Base-by-base conservation (phyloP, 2,113 vertebrate genomes). In the Seriola quinqueradiata region DNA sequence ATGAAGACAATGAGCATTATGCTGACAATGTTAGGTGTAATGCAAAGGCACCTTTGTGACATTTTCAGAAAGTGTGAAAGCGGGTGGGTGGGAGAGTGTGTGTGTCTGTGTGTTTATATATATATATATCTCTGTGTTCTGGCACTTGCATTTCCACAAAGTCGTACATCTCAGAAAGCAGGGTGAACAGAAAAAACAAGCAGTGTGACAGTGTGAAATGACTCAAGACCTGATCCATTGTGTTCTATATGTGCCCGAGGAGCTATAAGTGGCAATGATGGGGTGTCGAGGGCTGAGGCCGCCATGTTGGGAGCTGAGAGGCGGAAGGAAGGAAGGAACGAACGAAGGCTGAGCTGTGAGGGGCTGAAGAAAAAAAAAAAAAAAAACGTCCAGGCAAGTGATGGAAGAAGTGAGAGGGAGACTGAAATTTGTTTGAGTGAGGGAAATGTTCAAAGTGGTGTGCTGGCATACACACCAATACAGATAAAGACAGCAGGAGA, bases 381-480 rank as follows among this genome's bases (percentile, higher is more conserved):
- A 16, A 55, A 66, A 73, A 38, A 81, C 82, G 25, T 50, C 72
- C 34, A 64, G 65, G 46, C 14, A 61, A 87, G 23, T 85, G 59
- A 70, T 10, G 65, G 8, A 81, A 65, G 70, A 54, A 70, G 52
- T 79, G 68, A 85, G 75, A 76, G 17, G 54, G 16, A 82, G 61
- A 70, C 36, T 2, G 23, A 58, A 80, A 84, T 57, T 67, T 83
- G 88, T 85, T 81, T 78, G 74, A 70, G 44, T 44, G 50, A 57
- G 77, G 0, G 52, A 48, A 54, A 42, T 34, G 36, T 19, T 32
- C 21, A 60, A 52, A 44, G 17, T 38, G 59, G 54, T 34, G 6
- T 0, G 12, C 59, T 57, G 69, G 55, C 17, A 44, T 19, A 44
- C 11, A 83, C 28, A 68, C 19, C 3, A 50, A 25, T 28, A 23